These are phyloP conservation scores for Hippopotamyrus pictus DNA, from an alignment of 2,797 vertebrate species.

Conservation along the genomic window DNA sequence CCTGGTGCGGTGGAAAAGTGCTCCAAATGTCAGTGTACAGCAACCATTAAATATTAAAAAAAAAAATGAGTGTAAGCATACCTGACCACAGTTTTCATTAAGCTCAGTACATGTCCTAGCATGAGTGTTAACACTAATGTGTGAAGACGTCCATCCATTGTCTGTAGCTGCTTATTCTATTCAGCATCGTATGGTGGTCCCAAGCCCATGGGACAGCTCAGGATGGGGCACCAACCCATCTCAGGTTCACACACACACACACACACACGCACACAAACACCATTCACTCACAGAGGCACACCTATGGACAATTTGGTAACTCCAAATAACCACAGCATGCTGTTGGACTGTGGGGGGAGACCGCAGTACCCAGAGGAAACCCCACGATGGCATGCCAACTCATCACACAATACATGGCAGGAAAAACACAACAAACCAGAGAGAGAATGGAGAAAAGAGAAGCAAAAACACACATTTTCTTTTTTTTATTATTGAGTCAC, in stretches of 20 bases:
- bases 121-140: not conserved
- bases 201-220: not conserved
- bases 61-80: not conserved
- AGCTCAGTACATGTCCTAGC: not conserved
- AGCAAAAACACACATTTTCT: slow-evolving; percentile 28
- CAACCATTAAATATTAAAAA: not conserved
- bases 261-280: too few species aligned
- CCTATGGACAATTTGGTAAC: not conserved
- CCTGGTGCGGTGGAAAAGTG: not conserved
- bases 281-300: too few species aligned
- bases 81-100: not conserved
- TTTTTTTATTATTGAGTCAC: slow-evolving; percentile 62
- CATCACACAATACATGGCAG: not conserved
- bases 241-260: not conserved
- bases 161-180: not conserved
- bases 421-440: not conserved
- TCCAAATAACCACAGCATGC: not conserved
- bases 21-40: not conserved
- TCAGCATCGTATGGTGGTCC: not conserved
- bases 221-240: not conserved
- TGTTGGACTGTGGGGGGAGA: not conserved
- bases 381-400: not conserved
- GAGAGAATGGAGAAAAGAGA: not conserved
- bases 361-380: not conserved
- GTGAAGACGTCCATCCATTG: not conserved